Evolutionary conservation across 2,797 vertebrate genomes (phyloP).

Genomic region (Spondyliosoma cantharus): DNA sequence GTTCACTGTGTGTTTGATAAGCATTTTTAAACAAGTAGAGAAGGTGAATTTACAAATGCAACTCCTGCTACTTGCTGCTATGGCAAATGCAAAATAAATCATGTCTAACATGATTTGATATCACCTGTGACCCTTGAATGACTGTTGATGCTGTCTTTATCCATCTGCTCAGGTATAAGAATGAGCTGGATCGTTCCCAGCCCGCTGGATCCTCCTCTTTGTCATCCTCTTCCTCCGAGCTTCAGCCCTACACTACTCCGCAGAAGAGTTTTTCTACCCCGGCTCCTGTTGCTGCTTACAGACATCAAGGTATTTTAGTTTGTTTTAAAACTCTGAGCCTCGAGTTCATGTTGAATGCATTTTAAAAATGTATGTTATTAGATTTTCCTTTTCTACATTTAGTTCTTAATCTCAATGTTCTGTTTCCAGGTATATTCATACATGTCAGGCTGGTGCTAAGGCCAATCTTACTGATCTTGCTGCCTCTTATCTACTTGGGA

Average conservation of each 20-base stretch:
- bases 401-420: neutral
- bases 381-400: neutral
- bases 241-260: constrained; percentile 83
- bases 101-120: neutral
- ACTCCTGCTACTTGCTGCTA: neutral
- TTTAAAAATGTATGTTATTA: neutral
- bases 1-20: constrained; percentile 36
- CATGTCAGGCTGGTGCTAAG: neutral
- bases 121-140: neutral
- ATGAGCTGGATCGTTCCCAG: constrained; percentile 89
- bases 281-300: constrained; percentile 78
- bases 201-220: constrained; percentile 69
- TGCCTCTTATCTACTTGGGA: neutral
- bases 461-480: neutral
- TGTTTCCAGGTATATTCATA: neutral
- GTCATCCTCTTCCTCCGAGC: constrained; percentile 78
- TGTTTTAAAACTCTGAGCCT: constrained; percentile 8
- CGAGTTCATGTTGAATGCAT: neutral
- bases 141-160: neutral
- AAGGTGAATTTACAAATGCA: neutral
- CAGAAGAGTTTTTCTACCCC: constrained; percentile 84
- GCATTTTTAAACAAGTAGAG: neutral
- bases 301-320: constrained; percentile 82
- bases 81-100: neutral
- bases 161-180: constrained; percentile 86